A percentile compares a stretch with the other conserved stretches of the same genome.
Evolutionary conservation across 2,797 vertebrate species (phyloP).

Genomic region (Crax fasciolata): DNA sequence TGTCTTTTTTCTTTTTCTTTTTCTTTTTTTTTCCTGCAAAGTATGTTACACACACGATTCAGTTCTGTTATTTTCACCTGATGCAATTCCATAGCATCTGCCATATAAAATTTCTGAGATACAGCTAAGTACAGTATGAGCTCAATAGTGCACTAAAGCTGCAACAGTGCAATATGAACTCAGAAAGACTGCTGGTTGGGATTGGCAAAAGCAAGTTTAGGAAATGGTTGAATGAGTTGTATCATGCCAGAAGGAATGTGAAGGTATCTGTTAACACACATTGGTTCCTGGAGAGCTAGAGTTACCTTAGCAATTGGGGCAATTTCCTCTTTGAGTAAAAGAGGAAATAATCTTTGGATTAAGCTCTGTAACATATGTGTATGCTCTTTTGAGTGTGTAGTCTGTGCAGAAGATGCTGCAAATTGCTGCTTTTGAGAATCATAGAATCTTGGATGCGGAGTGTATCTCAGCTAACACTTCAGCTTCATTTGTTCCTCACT

Average conservation of each 20-base stretch:
- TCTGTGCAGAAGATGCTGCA: neutral
- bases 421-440: neutral
- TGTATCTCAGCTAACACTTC: neutral
- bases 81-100: neutral
- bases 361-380: neutral
- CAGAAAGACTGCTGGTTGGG: neutral
- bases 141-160: neutral
- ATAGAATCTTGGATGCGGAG: neutral
- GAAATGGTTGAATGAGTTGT: neutral
- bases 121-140: neutral
- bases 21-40: neutral
- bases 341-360: conserved; percentile 37
- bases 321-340: conserved; percentile 22
- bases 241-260: neutral
- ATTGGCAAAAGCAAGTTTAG: neutral
- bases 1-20: neutral
- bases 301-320: conserved; percentile 7
- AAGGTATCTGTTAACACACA: neutral
- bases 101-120: neutral
- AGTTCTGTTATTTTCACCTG: neutral
- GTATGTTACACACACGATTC: neutral
- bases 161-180: neutral
- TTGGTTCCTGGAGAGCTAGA: neutral
- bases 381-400: neutral
- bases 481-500: neutral